Percentiles rank a stretch among this genome's conserved stretches.
These are phyloP conservation scores for Tetramorium parvispinum DNA, from an alignment of 1,140 invertebrate genomes.

Conservation along the genomic window DNA sequence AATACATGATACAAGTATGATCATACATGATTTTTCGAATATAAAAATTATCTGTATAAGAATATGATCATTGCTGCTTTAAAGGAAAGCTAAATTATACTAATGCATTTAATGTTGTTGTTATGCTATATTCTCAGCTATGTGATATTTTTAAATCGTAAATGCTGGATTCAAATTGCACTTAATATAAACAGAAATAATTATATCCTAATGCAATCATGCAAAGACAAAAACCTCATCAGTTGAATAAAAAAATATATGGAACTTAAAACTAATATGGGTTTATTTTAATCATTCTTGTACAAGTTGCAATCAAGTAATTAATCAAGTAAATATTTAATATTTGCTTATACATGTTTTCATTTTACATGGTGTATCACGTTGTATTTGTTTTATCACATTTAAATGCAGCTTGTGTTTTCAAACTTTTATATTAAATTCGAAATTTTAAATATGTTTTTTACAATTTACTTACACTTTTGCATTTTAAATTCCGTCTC, in stretches of 20 bases:
- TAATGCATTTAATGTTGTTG: not conserved
- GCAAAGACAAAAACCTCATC: not conserved
- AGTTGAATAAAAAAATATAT: constrained; percentile 15
- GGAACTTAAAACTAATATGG: not conserved
- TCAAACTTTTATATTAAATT: not conserved
- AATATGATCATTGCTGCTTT: constrained; percentile 27
- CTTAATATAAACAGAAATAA: not conserved
- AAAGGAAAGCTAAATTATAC: not conserved
- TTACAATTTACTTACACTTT: not conserved
- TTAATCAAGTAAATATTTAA: not conserved
- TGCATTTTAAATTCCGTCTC: constrained; percentile 14
- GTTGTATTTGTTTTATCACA: not conserved
- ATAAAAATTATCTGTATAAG: constrained; percentile 39
- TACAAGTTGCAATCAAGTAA: not conserved
- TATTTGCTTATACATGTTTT: not conserved
- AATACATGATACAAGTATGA: not conserved
- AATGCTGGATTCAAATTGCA: not conserved
- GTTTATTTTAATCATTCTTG: constrained; percentile 20
- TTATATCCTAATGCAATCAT: not conserved
- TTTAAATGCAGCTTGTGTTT: not conserved
- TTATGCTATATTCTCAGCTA: not conserved
- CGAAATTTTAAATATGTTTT: not conserved
- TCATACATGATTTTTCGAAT: not conserved
- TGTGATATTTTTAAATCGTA: not conserved
- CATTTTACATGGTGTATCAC: not conserved